Conservation (phyloP, 2,888 invertebrate species). For the Poecilobothrus nobilitatus region DNA sequence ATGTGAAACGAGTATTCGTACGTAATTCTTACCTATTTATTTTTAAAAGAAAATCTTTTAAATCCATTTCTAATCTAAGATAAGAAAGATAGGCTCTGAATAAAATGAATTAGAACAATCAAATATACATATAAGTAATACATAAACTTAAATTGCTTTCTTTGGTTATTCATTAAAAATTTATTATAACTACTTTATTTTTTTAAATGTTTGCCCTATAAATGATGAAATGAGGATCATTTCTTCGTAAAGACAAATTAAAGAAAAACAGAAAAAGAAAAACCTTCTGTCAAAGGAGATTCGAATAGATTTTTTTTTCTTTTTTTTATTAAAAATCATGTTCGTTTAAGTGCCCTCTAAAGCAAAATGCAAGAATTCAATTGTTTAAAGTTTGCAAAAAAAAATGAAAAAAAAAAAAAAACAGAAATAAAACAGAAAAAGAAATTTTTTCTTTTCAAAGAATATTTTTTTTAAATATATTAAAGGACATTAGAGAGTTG, state of each 20-base stretch:
- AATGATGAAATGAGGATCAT: too few relatives aligned
- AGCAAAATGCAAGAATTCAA: not conserved
- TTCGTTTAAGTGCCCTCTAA: conserved; percentile 15
- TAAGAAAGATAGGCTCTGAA: too few relatives aligned
- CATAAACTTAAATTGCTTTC: conserved; percentile 17
- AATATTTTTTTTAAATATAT: not conserved
- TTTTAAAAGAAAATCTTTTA: too few relatives aligned
- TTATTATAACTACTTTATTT: conserved; percentile 8
- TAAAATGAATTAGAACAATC: too few relatives aligned
- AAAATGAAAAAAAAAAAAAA: too few relatives aligned
- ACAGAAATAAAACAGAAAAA: not conserved
- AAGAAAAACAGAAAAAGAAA: not conserved
- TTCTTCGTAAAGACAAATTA: not conserved
- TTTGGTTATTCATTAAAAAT: conserved; percentile 16
- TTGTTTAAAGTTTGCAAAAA: not conserved
- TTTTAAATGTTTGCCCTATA: too few relatives aligned
- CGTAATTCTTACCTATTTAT: too few relatives aligned
- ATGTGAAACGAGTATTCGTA: too few relatives aligned
- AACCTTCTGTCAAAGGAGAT: too few relatives aligned
- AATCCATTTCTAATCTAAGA: too few relatives aligned
- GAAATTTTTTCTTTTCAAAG: not conserved
- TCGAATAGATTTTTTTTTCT: too few relatives aligned
- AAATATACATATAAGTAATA: too few relatives aligned
- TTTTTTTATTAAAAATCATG: not conserved
- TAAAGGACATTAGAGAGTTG: not conserved